Percentiles rank a stretch among this genome's conserved stretches.
These are phyloP conservation scores for Acanthopagrus latus DNA, from an alignment of 2,797 vertebrate genomes.

Conservation along the genomic window DNA sequence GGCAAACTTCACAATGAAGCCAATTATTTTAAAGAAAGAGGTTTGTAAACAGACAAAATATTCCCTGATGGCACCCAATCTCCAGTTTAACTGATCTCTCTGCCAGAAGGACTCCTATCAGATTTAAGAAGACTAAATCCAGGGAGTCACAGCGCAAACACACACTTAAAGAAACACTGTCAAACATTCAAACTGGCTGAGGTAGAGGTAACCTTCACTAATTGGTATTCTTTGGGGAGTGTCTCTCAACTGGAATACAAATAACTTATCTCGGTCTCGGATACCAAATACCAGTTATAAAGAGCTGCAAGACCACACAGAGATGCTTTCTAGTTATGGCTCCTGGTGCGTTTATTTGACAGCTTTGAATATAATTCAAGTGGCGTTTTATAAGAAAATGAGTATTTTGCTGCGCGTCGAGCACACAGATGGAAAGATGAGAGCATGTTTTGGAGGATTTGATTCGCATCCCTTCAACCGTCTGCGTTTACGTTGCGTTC, in stretches of 20 bases:
- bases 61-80: neutral
- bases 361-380: neutral
- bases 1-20: neutral
- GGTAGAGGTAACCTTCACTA: conserved; percentile 31
- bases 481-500: conserved; percentile 6
- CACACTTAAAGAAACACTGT: neutral
- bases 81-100: neutral
- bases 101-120: neutral
- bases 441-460: neutral
- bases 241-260: conserved; percentile 24
- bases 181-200: conserved; percentile 8
- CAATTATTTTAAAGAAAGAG: neutral
- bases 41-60: neutral
- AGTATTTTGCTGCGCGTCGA: neutral
- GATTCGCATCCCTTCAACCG: neutral
- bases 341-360: neutral
- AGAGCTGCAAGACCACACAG: neutral
- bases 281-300: conserved; percentile 6
- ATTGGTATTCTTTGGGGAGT: conserved; percentile 33
- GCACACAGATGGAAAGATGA: conserved; percentile 10
- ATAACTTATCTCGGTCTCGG: neutral
- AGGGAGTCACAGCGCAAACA: neutral
- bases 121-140: neutral
- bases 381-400: neutral
- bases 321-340: neutral